phyloP scores from a whole-genome alignment of 2,888 invertebrate genomes.

The Lampropteryx suffumata region DNA sequence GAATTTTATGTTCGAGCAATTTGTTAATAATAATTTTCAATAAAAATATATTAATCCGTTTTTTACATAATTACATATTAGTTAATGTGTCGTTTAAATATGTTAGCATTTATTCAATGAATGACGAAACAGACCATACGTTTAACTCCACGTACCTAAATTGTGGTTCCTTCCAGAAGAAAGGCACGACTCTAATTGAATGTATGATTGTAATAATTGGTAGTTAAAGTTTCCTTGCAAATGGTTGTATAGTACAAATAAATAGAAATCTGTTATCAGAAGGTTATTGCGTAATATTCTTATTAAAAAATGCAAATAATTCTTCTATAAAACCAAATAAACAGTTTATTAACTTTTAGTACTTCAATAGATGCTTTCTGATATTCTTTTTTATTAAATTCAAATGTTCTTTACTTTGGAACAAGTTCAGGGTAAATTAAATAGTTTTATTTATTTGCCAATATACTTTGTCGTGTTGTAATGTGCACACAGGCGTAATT shows the following conservation, averaged over 20 bases:
- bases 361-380: no score
- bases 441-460: conserved; percentile 30
- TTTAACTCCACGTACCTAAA: no score
- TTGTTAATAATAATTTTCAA: no score
- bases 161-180: no score
- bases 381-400: conserved; percentile 7
- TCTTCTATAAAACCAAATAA: conserved; percentile 14
- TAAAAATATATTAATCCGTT: no score
- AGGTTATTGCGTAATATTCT: conserved; percentile 38
- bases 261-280: conserved; percentile 38
- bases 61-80: no score
- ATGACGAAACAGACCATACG: no score
- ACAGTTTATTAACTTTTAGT: neutral
- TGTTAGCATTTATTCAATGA: no score
- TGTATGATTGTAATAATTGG: no score
- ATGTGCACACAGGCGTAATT: conserved; percentile 12
- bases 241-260: conserved; percentile 59
- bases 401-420: conserved; percentile 29
- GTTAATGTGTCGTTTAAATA: no score
- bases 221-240: conserved; percentile 46
- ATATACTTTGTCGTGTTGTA: conserved; percentile 11
- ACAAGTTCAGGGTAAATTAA: conserved; percentile 36
- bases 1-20: no score
- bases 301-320: conserved; percentile 38
- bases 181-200: no score